Percentiles rank a stretch among this genome's conserved stretches.
These are phyloP conservation scores for Cheilosia scutellata DNA, from an alignment of 2,888 invertebrate genomes.

Conservation along the genomic window DNA sequence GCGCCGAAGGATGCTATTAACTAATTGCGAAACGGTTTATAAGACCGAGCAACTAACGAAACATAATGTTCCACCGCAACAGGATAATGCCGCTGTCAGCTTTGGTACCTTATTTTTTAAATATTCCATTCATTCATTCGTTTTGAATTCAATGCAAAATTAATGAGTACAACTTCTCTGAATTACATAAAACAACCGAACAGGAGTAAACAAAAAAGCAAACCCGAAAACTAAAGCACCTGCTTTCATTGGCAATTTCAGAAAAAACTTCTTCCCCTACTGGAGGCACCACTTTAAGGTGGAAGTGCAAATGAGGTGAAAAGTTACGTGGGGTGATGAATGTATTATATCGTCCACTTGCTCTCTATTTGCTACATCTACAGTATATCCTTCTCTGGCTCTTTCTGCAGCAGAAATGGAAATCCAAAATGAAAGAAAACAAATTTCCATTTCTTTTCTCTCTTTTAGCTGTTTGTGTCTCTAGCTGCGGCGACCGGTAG, in stretches of 20 bases:
- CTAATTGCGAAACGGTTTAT: no score
- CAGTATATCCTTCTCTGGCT: slow-evolving; percentile 19
- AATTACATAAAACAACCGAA: no score
- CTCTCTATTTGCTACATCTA: slow-evolving; percentile 2
- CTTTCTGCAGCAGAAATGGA: slow-evolving; percentile 31
- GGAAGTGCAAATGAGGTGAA: slow-evolving; percentile 63
- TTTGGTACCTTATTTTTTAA: no score
- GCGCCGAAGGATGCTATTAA: no score
- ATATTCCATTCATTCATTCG: no score
- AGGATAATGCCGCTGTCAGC: no score
- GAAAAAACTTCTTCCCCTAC: not conserved
- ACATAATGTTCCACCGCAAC: no score
- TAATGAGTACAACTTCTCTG: no score
- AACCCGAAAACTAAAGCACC: slow-evolving; percentile 39
- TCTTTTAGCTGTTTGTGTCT: not conserved
- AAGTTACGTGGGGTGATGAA: slow-evolving; percentile 43
- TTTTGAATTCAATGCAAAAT: no score
- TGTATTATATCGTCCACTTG: slow-evolving; percentile 35
- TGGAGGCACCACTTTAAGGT: slow-evolving; percentile 28
- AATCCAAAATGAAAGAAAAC: slow-evolving; percentile 37
- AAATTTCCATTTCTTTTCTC: slow-evolving; percentile 31
- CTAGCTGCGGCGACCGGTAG: not conserved
- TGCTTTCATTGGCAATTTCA: slow-evolving; percentile 52
- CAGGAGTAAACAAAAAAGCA: no score
- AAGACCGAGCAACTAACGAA: no score